Evolutionary conservation across 2,888 invertebrate genomes (phyloP), one percentile per base, ranked within the genome.

Genomic region (Aradus depressus): DNA sequence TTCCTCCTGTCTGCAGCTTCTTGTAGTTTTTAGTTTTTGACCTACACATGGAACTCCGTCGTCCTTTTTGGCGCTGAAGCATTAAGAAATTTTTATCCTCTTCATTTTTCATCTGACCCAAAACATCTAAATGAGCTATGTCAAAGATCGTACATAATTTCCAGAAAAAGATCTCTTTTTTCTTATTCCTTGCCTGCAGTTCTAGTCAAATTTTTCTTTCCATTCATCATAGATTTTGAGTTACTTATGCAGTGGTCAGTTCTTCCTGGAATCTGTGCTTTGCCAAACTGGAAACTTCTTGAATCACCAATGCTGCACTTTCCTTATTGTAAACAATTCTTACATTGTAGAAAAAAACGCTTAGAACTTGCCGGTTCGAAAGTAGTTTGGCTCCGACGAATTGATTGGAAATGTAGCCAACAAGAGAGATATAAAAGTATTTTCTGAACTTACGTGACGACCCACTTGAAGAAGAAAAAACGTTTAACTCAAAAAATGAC

Each of bases 121-220:
- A 28, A 28, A n/a, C 31, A 28, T 28, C 31, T 28, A n/a, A 28
- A 28, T 28, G 31, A 28, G n/a, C 31, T 28, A 28, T 28, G 31
- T 28, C 53, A 38, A 53, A 53, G 23, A 54, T 39, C 44, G 38
- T 31, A 21, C 50, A 44, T 39, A 54, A 14, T 37, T 22, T 53
- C 42, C 39, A 38, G n/a, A 47, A 10, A 39, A 47, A 53, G 21
- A 41, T 2, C 3, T 52, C 49, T 32, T 31, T 39, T n/a, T 49
- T 49, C 31, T 28, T 39, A 18, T 49, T 49, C 39, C 12, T 26
- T 39, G 16, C 25, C 28, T 21, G 41, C 14, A 43, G 48, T 41
- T 49, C 39, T 39, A 18, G 4, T 19, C 32, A 35, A 42, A 18
- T 52, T 41, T 37, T 38, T 52, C 26, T 43, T 39, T 26, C 21